A percentile compares a stretch with the other conserved stretches of the same genome.
Conservation (phyloP, 2,113 vertebrate genomes). For the Larimichthys crocea region DNA sequence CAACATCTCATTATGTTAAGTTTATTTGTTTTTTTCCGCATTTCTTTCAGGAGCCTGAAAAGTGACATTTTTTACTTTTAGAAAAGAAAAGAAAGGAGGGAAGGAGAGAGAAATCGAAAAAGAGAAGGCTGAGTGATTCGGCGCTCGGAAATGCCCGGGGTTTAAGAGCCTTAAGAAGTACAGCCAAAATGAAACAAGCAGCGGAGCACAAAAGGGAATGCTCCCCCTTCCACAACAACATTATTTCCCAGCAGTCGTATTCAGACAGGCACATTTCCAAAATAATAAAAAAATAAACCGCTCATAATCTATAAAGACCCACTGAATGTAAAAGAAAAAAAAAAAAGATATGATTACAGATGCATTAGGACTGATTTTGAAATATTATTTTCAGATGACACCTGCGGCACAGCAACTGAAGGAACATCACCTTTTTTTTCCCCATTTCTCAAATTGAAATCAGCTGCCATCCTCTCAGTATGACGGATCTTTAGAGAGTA, state of each 20-base stretch:
- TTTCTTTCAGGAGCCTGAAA: conserved; percentile 5
- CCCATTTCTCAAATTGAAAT: background rate
- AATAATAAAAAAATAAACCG: background rate
- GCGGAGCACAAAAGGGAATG: conserved; percentile 65
- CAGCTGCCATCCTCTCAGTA: background rate
- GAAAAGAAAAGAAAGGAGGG: conserved; percentile 12
- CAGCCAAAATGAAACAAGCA: conserved; percentile 73
- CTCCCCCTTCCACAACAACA: conserved; percentile 63
- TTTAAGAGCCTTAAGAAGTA: conserved; percentile 71
- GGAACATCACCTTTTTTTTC: background rate
- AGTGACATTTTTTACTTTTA: conserved; percentile 26
- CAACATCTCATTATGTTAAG: conserved; percentile 59
- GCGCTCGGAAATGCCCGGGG: conserved; percentile 57
- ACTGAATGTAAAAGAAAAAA: background rate
- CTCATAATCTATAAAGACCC: conserved; percentile 38
- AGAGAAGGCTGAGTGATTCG: conserved; percentile 63
- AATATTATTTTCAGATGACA: conserved; percentile 7
- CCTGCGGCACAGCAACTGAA: background rate
- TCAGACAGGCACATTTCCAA: conserved; percentile 21
- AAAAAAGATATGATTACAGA: conserved; percentile 15
- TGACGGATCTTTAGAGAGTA: conserved; percentile 6
- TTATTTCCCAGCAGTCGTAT: conserved; percentile 72
- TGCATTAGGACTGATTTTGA: conserved; percentile 6
- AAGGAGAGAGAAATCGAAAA: conserved; percentile 5
- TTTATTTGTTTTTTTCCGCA: conserved; percentile 21